Evolutionary conservation across 1,140 invertebrate species (phyloP).

Genomic region (Medauroidea extradentata): DNA sequence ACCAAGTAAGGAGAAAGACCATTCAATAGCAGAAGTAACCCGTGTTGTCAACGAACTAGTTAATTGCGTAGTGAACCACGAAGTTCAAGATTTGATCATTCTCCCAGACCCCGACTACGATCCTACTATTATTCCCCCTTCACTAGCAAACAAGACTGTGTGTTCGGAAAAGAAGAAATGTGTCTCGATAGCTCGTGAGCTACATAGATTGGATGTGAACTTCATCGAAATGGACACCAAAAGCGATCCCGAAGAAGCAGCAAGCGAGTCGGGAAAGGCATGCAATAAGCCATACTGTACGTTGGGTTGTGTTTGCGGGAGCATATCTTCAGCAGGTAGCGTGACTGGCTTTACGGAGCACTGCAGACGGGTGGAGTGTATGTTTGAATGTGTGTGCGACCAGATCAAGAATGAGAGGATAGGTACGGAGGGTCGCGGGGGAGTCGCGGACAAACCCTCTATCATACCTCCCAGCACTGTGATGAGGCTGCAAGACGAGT

Average conservation of each 20-base stretch:
- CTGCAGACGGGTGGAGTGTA: constrained; percentile 43
- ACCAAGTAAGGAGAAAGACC: constrained; percentile 7
- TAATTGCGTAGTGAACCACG: constrained; percentile 36
- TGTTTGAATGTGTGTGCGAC: constrained; percentile 45
- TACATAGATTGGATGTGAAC: constrained; percentile 40
- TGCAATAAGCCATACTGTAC: constrained; percentile 41
- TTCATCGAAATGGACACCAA: constrained; percentile 36
- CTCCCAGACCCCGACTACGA: background rate
- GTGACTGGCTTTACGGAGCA: constrained; percentile 28
- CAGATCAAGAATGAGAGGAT: constrained; percentile 21
- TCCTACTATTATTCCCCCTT: constrained; percentile 17
- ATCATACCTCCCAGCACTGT: constrained; percentile 33
- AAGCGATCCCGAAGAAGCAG: constrained; percentile 6
- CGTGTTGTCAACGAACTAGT: constrained; percentile 36
- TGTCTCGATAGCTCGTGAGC: constrained; percentile 27
- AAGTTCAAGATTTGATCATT: constrained; percentile 27
- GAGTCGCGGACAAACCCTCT: background rate
- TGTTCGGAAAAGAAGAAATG: constrained; percentile 18
- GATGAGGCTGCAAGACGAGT: constrained; percentile 37
- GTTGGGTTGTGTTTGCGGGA: constrained; percentile 47
- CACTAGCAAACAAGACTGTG: constrained; percentile 7
- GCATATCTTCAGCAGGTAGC: constrained; percentile 23
- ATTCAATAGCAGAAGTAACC: constrained; percentile 18
- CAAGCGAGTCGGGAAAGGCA: background rate
- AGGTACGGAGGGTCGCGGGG: background rate